Base-by-base conservation (phyloP, 2,888 invertebrate genomes). In the Chymomyza procnemis region DNA sequence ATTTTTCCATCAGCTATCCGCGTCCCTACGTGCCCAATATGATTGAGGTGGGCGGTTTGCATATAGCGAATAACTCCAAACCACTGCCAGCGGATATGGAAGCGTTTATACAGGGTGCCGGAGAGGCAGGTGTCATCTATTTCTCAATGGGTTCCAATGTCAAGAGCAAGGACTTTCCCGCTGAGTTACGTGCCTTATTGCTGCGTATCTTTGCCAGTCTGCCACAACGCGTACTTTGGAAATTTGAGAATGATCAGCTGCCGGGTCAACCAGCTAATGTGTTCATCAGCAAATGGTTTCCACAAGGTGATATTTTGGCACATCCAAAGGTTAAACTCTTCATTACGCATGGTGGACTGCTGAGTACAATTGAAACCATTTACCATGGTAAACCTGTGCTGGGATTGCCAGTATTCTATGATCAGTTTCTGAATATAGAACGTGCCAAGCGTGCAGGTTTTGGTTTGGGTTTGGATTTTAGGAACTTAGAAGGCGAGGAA, bases 371-470 rank as follows among this genome's bases (percentile, higher is more conserved):
- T 0, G 92, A 92, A 79, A 89, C 92, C 5, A 83, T 92, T 19
- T 90, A 91, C 61, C 90, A 91, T 74, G 92, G 92, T n/a, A 91
- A 91, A 12, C 92, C 92, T 0, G 79, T 92, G 1, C 74, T 92
- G 4, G 92, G 92, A 0, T 88, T 93, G 63, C 93, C 93, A 0
- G 85, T 92, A 54, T 91, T 91, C 64, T 91, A 89, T 8, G 93
- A 93, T 80, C 93, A 93, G 80, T 89, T 90, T 50, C 72, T 91
- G 18, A 93, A 93, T 74, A 91, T 92, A 66, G 89, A 83, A 3
- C 88, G 90, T 16, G 91, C 92, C 0, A 90, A 84, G 46, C 73
- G 79, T 0, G 79, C 87, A 1, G 92, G 92, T 2, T 91, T 88
- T 73, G 92, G 90, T 0, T 65, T 91, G 18, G 80, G 75, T 1